A percentile compares a stretch with the other conserved stretches of the same genome.
phyloP scores from a whole-genome alignment of 2,888 invertebrate genomes.

The Pandemis heparana region DNA sequence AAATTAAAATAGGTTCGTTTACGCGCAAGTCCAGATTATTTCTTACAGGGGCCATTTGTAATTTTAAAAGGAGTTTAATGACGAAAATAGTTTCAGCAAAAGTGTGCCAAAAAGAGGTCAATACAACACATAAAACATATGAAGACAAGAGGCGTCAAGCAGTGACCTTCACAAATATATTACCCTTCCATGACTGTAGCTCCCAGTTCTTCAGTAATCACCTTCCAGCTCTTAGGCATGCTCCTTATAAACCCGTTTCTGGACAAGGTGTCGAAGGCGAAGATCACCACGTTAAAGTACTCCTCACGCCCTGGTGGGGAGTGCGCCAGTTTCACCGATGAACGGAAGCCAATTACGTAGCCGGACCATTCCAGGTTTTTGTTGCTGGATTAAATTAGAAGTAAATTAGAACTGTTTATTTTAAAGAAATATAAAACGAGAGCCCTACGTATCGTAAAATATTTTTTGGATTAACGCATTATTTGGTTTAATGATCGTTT shows the following conservation, averaged over 20 bases:
- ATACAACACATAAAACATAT: too few relatives aligned
- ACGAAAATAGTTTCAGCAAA: too few relatives aligned
- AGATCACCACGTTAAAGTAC: conserved; percentile 89
- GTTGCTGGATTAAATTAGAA: conserved; percentile 50
- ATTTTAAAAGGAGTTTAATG: too few relatives aligned
- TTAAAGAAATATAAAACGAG: too few relatives aligned
- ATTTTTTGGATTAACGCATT: too few relatives aligned
- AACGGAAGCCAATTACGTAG: conserved; percentile 61
- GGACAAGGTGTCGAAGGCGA: conserved; percentile 96
- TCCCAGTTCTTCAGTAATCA: conserved; percentile 86
- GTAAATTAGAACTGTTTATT: background rate
- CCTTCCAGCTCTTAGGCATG: conserved; percentile 90
- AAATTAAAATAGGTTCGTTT: too few relatives aligned
- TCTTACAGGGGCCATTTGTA: too few relatives aligned
- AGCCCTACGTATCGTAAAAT: too few relatives aligned
- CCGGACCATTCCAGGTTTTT: conserved; percentile 64
- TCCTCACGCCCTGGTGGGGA: conserved; percentile 49
- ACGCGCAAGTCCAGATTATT: too few relatives aligned
- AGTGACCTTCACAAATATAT: conserved; percentile 14
- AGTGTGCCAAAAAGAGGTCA: too few relatives aligned
- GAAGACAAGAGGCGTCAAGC: too few relatives aligned
- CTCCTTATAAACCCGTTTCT: conserved; percentile 92
- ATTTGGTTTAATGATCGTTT: too few relatives aligned
- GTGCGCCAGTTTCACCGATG: conserved; percentile 43
- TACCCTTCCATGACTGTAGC: conserved; percentile 90